A percentile compares a stretch with the other conserved stretches of the same genome.
Evolutionary conservation across 2,888 invertebrate genomes (phyloP).

Genomic region (Tetranychus piercei): DNA sequence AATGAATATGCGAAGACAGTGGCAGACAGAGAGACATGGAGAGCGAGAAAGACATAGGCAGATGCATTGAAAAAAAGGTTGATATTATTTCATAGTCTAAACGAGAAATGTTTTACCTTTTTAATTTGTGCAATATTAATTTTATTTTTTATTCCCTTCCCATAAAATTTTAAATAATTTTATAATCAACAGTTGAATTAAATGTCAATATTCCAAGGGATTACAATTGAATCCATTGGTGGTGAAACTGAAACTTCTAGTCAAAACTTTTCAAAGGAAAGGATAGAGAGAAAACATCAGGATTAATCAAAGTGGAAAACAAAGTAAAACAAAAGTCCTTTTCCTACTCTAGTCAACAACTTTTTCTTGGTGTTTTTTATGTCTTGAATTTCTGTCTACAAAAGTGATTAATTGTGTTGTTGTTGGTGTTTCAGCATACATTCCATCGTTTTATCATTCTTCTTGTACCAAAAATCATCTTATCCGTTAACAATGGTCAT

Average conservation of each 20-base stretch:
- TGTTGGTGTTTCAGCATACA: too few relatives aligned
- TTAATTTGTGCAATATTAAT: not conserved
- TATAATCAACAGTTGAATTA: not conserved
- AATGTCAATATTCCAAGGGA: not conserved
- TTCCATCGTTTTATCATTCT: too few relatives aligned
- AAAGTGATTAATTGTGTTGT: too few relatives aligned
- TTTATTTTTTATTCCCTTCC: not conserved
- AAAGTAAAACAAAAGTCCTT: too few relatives aligned
- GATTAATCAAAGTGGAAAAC: too few relatives aligned
- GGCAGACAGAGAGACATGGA: not conserved
- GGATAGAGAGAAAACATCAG: too few relatives aligned
- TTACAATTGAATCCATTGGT: not conserved
- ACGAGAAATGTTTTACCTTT: not conserved
- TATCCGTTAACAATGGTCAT: slow-evolving; percentile 48
- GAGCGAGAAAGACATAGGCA: not conserved
- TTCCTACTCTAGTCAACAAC: not conserved
- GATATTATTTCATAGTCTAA: not conserved
- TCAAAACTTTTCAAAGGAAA: not conserved
- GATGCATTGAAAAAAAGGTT: not conserved
- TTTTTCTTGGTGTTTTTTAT: not conserved
- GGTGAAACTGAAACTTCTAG: not conserved
- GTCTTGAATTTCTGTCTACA: not conserved
- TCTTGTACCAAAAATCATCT: too few relatives aligned
- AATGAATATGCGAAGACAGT: not conserved
- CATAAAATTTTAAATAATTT: not conserved